Base-by-base conservation (phyloP, 2,797 vertebrate species). In the Melanogrammus aeglefinus region DNA sequence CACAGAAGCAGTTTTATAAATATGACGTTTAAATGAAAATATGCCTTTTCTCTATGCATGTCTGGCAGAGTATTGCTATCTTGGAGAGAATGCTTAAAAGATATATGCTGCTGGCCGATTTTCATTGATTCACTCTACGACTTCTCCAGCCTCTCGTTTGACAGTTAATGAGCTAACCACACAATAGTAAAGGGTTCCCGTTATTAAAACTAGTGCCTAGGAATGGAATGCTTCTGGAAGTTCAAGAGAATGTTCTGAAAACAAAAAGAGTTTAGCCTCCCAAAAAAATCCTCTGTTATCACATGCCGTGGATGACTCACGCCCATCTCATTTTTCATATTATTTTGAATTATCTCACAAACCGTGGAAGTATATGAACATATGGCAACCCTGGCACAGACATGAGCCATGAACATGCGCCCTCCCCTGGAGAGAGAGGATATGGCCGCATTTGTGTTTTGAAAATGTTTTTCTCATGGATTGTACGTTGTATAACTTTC, bases 221-320 rank as follows among this genome's bases (percentile, higher is more conserved):
- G 77, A 77, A 81, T 74, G 76, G 78, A 41, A 78, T 81, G 76
- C 51, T 21, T 57, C 51, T 18, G 77, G 69, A 87, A 86, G 73
- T 78, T 70, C n/a, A 77, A 74, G 31, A 51, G 81, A 86, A 85
- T 83, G 76, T 84, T 84, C 83, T 89, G 85, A 79, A 86, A 13
- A 27, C 3, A 39, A 74, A 74, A 78, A 33, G 76, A 57, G 72
- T 47, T 57, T 72, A 81, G 51, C 29, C 0, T 75, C 76, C 77
- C 80, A 78, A 33, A 10, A 39, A 39, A 39, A 39, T 39, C 38
- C 38, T 7, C 79, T 82, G 80, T 75, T 72, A 7, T 72, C 3
- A 69, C 63, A 38, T 63, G 77, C 76, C 76, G 38, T 81, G 57
- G 51, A 16, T 57, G 51, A 57, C 16, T 57, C 18, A 57, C 16